Evolutionary conservation across 2,113 vertebrate genomes (phyloP).

Genomic region (Paralichthys olivaceus): DNA sequence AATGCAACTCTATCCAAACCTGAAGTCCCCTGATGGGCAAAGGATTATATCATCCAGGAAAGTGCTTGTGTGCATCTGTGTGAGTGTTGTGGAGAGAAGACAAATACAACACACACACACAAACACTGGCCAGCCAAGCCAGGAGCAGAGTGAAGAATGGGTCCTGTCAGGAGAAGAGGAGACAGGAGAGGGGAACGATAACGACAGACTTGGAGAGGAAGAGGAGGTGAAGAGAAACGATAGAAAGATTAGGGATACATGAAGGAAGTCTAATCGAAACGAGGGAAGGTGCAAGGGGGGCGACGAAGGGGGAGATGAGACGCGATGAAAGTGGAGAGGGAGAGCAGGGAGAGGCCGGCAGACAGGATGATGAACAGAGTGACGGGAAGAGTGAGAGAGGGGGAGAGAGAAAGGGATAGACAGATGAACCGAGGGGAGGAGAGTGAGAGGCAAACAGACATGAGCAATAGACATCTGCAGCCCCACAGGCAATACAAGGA

Average conservation of each 20-base stretch:
- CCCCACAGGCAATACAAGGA: conserved; percentile 58
- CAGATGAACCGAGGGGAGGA: conserved; percentile 44
- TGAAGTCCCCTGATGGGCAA: conserved; percentile 47
- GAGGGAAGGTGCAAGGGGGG: conserved; percentile 23
- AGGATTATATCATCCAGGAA: conserved; percentile 53
- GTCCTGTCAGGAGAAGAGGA: conserved; percentile 72
- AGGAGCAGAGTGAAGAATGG: conserved; percentile 71
- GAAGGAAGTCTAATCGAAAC: conserved; percentile 64
- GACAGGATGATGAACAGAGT: conserved; percentile 38
- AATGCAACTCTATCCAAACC: conserved; percentile 56
- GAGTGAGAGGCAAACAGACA: conserved; percentile 48
- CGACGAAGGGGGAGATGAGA: conserved; percentile 38
- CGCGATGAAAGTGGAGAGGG: conserved; percentile 24
- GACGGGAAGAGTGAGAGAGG: conserved; percentile 23
- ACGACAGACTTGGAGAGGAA: conserved; percentile 43
- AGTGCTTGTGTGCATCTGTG: background rate
- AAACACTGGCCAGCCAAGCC: conserved; percentile 32
- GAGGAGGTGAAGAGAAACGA: conserved; percentile 42
- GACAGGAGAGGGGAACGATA: conserved; percentile 54
- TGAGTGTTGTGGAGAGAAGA: background rate
- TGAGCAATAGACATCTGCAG: conserved; percentile 66
- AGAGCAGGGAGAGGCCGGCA: conserved; percentile 13
- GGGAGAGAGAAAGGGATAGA: conserved; percentile 45
- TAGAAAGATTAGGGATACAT: conserved; percentile 67
- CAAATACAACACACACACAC: conserved; percentile 7